A percentile compares a stretch with the other conserved stretches of the same genome.
Evolutionary conservation across 2,113 vertebrate species (phyloP).

Genomic region (Myotis yumanensis): DNA sequence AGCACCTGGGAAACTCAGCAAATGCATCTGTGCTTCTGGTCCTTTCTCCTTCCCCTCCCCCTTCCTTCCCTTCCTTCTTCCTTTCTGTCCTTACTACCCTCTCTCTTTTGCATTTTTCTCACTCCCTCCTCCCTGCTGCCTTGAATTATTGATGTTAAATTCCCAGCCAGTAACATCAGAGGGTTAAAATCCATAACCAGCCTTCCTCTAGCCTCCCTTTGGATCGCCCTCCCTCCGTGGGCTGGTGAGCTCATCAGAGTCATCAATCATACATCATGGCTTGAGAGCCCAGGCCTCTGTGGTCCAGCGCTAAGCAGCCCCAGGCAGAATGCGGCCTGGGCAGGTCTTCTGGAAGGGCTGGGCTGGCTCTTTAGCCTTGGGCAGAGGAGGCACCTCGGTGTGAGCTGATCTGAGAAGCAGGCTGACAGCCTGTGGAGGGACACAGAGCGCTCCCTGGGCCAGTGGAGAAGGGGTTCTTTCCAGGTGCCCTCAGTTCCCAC

Average conservation of each 20-base stretch:
- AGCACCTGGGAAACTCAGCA: neutral
- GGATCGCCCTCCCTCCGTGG: neutral
- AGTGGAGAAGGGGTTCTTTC: neutral
- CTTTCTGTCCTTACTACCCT: neutral
- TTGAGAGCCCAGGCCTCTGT: neutral
- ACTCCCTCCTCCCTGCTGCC: neutral
- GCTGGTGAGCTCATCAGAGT: conserved; percentile 54
- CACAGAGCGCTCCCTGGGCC: neutral
- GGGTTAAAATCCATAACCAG: conserved; percentile 72
- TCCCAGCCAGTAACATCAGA: conserved; percentile 63
- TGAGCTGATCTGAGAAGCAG: neutral
- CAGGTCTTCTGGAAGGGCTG: neutral
- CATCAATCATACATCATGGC: conserved; percentile 44
- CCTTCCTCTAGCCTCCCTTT: conserved; percentile 63
- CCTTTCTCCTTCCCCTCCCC: conserved; percentile 30
- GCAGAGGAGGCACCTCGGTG: neutral
- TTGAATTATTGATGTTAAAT: conserved; percentile 81
- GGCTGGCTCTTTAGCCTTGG: neutral
- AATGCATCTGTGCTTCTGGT: neutral
- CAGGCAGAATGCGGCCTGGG: neutral
- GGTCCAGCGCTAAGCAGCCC: conserved; percentile 32
- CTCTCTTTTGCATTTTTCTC: conserved; percentile 47
- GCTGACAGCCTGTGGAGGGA: neutral
- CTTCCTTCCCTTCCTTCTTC: neutral
- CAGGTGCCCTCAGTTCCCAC: neutral